Conservation (phyloP, 2,113 vertebrate genomes). For the Pipra filicauda region DNA sequence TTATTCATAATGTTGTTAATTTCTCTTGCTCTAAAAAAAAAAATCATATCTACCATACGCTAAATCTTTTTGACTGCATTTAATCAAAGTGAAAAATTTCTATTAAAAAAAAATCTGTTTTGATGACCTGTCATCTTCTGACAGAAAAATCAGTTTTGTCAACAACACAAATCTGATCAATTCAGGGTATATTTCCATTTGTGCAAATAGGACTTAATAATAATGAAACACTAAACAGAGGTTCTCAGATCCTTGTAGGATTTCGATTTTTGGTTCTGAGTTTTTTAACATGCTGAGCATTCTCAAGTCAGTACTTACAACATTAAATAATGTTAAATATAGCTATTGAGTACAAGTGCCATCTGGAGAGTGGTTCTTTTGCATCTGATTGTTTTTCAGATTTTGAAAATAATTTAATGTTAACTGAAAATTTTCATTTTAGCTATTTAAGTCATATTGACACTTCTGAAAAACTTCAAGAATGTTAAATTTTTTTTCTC, state of each 20-base stretch:
- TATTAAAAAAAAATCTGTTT: neutral
- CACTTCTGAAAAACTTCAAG: neutral
- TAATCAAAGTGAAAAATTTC: neutral
- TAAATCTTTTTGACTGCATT: neutral
- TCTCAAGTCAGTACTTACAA: neutral
- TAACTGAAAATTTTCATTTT: neutral
- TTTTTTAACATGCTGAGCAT: neutral
- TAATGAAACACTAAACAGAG: neutral
- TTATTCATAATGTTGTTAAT: neutral
- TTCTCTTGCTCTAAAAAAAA: neutral
- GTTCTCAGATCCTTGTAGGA: neutral
- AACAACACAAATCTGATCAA: neutral
- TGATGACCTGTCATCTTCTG: neutral
- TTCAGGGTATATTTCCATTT: neutral
- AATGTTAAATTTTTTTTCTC: neutral
- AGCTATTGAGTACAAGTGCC: neutral
- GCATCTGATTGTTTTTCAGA: neutral
- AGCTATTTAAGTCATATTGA: neutral
- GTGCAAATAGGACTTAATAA: neutral
- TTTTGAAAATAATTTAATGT: neutral
- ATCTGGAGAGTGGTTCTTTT: neutral
- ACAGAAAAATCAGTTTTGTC: conserved; percentile 23
- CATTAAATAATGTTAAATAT: neutral
- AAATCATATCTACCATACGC: neutral
- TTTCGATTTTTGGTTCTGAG: neutral